Evolutionary conservation across 2,888 invertebrate species (phyloP), one percentile per base, ranked within the genome.

Genomic region (Anthoptus insignis): DNA sequence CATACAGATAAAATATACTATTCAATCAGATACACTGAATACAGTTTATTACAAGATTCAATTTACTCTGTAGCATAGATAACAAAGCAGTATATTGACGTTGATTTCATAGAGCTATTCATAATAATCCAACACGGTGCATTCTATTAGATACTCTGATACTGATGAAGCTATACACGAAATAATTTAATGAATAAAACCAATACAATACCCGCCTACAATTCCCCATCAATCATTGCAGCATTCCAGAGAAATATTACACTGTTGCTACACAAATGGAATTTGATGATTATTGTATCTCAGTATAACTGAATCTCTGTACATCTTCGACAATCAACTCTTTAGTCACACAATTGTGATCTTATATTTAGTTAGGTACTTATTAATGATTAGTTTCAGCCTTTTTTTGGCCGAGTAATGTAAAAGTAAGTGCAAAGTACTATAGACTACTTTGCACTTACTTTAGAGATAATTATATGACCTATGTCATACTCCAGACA

Each of bases 261-360:
- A 45, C 29, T 14, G 29, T 16, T 14, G 29, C 6, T 24, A 19
- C 37, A 49, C 37, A 16, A 37, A 24, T n/a, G 37, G 58, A 59
- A 59, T 50, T 42, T 60, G 6, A 34, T 42, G 34, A 59, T 27
- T 42, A 56, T 16, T 50, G 21, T 16, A 32, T 53, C 32, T 53
- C 53, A 60, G 53, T 60, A 60, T 11, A 22, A 32, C 19, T 29
- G 53, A 53, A 42, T 42, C 60, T 60, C 14, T 53, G n/a, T n/a
- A n/a, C 22, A 22, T 60, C 42, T 22, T 60, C 45, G 19, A 45
- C 60, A 45, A 60, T 60, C 45, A 45, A 29, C 45, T 39, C 39
- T 60, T 60, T 42, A 16, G 42, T 27, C 27, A 59, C 24, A 50
- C 42, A 39, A n/a, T n/a, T n/a, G n/a, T n/a, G n/a, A n/a, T n/a